Evolutionary conservation across 30 jellyfish, hydroid and myxozoan genomes (phyloP).

Genomic region (Euphysa ruthae): DNA sequence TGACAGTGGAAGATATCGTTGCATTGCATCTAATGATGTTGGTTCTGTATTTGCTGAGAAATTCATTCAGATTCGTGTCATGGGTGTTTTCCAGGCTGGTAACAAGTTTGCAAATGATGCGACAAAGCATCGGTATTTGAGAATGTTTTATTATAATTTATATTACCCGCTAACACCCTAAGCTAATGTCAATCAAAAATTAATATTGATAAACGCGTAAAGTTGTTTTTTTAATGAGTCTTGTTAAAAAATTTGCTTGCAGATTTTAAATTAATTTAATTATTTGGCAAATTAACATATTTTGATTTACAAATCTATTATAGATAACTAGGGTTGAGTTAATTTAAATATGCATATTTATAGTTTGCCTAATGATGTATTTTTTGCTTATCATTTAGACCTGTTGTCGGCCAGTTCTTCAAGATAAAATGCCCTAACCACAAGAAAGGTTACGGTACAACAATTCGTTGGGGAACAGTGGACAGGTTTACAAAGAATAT

Average conservation of each 20-base stretch:
- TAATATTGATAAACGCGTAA: no score
- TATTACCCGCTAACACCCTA: no score
- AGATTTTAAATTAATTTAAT: no score
- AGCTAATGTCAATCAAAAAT: no score
- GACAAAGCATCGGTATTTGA: neutral
- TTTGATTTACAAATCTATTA: no score
- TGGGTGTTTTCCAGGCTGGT: slow-evolving; percentile 22
- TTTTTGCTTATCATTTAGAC: neutral
- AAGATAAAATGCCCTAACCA: slow-evolving; percentile 7
- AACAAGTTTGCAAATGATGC: neutral
- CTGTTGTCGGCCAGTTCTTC: slow-evolving; percentile 5
- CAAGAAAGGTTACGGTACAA: slow-evolving; percentile 14
- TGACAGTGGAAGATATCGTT: slow-evolving; percentile 45
- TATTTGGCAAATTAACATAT: no score
- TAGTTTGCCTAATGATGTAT: no score
- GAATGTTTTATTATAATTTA: no score
- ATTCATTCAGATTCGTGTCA: slow-evolving; percentile 24
- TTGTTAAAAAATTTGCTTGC: no score
- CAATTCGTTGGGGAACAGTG: slow-evolving; percentile 16
- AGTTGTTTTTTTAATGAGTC: no score
- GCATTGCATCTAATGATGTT: slow-evolving; percentile 36
- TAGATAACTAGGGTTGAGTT: no score
- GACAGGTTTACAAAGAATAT: neutral
- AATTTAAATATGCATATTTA: no score
- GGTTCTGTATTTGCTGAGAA: slow-evolving; percentile 43